Conservation (phyloP, 2,797 vertebrate genomes). For the Fratercula arctica region DNA sequence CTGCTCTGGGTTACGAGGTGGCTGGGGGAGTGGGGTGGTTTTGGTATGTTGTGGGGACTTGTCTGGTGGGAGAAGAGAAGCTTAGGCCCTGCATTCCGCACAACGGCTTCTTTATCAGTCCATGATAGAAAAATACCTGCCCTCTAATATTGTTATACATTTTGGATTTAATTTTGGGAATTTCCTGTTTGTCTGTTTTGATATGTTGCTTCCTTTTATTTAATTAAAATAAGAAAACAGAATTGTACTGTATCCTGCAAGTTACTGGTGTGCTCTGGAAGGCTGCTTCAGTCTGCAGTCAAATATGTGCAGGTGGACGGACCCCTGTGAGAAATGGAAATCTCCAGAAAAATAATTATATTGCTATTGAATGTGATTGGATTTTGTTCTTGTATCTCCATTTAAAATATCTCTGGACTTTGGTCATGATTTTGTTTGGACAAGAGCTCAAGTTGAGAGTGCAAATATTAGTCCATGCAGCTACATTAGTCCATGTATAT, state of each 20-base stretch:
- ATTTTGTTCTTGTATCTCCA: not conserved
- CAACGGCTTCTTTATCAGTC: not conserved
- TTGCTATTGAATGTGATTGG: not conserved
- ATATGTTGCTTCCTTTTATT: not conserved
- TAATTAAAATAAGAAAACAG: not conserved
- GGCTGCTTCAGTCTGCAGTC: not conserved
- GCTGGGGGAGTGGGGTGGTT: not conserved
- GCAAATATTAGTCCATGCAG: not conserved
- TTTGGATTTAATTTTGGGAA: not conserved
- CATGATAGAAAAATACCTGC: not conserved
- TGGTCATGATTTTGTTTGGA: not conserved
- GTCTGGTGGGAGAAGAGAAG: not conserved
- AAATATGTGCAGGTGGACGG: not conserved
- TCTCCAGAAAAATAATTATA: not conserved
- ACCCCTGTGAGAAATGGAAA: not conserved
- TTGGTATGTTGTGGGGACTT: not conserved
- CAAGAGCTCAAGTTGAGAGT: not conserved
- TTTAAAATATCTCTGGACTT: not conserved
- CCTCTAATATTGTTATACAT: not conserved
- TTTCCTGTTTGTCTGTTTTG: not conserved
- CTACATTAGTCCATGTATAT: not conserved
- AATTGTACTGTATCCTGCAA: not conserved
- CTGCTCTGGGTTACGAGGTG: not conserved
- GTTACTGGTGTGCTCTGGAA: not conserved
- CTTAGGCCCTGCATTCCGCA: not conserved